These are phyloP conservation scores for Teleopsis dalmanni DNA, from an alignment of 1,140 invertebrate genomes.

Conservation along the genomic window DNA sequence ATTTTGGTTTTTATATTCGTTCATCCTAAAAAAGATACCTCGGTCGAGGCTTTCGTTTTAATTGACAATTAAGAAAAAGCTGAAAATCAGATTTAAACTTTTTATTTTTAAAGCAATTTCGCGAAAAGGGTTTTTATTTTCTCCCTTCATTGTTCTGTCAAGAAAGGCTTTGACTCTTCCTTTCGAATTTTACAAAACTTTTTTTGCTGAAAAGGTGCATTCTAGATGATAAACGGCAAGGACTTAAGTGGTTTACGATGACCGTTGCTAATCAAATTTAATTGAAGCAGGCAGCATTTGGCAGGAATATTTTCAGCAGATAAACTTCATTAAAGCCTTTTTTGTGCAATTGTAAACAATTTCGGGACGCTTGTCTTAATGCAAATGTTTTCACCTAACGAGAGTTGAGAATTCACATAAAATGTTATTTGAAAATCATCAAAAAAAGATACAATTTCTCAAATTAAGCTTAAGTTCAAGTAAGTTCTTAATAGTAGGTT, in stretches of 20 bases:
- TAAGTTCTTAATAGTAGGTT: too few relatives aligned
- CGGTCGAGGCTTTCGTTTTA: too few relatives aligned
- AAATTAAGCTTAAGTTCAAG: too few relatives aligned
- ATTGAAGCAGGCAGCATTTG: constrained; percentile 5
- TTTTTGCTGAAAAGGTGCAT: constrained; percentile 2
- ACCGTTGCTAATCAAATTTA: constrained; percentile 4
- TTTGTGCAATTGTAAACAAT: background rate
- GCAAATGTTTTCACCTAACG: too few relatives aligned
- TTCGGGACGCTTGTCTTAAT: too few relatives aligned
- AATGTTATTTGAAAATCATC: too few relatives aligned
- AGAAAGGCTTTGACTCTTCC: background rate
- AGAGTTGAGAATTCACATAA: too few relatives aligned
- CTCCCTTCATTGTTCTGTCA: background rate
- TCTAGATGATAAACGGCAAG: constrained; percentile 7
- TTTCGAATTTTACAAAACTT: background rate
- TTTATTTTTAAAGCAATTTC: background rate
- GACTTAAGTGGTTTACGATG: constrained; percentile 8
- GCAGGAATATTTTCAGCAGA: background rate
- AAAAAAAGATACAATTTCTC: too few relatives aligned
- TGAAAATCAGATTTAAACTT: constrained; percentile 11
- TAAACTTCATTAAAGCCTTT: constrained; percentile 2
- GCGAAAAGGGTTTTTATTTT: constrained; percentile 3
- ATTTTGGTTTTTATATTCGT: too few relatives aligned
- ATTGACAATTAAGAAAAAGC: too few relatives aligned
- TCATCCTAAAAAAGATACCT: too few relatives aligned